Base-by-base conservation (phyloP, 2,113 vertebrate species). In the Garra rufa region DNA sequence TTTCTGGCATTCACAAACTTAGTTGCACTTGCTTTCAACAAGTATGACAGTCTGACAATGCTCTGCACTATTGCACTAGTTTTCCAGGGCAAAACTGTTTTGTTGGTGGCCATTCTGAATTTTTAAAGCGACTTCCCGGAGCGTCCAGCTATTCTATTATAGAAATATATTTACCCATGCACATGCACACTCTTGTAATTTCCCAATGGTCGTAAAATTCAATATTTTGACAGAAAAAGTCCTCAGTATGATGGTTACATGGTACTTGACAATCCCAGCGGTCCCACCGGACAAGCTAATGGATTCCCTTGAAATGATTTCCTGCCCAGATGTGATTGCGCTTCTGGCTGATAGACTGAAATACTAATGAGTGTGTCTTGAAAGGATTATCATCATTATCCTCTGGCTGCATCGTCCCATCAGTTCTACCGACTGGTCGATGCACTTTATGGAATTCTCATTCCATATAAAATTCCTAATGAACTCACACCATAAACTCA, bases 281-380 rank as follows among this genome's bases (percentile, higher is more conserved):
- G 9, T 52, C 44, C 44, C 79, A 50, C 15, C 14, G 44, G 43
- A 81, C 24, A 50, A 15, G 2, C 28, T 81, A 81, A 81, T 70
- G 21, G n/a, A 55, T 70, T 81, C 63, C 4, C 48, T 70, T 70
- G 14, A 70, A 70, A 41, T 38, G 14, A 81, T 81, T 81, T 70
- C 79, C 63, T 70, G 61, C 9, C 19, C 28, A 52, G 11, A 55
- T n/a, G 28, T 70, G 44, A 81, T 55, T 70, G 50, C 13, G 1
- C 10, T 59, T 38, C 52, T 77, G 11, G 30, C 30, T 41, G 50
- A n/a, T 77, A 24, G 10, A 76, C 21, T 41, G 30, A 77, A 77
- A 57, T 34, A 76, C 17, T 76, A 55, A 81, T 70, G 79, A 41
- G 65, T 24, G 14, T 70, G 21, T 26, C 26, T 69, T 52, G 26